Evolutionary conservation across 2,113 vertebrate genomes (phyloP), one percentile per base, ranked within the genome.

Genomic region (Falcunculus frontatus): DNA sequence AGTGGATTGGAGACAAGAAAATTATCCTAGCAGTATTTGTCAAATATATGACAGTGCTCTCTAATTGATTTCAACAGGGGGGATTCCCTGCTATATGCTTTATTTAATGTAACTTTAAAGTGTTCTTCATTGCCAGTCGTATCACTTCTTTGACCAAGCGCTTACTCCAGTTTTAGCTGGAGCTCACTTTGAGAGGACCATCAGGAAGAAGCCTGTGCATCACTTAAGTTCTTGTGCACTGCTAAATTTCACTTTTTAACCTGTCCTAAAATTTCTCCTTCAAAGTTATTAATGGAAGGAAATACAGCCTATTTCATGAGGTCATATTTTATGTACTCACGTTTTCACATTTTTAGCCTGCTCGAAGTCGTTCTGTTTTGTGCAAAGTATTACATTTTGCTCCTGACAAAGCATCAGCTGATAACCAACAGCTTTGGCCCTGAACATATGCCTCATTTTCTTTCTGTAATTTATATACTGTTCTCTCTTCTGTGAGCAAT

Each of bases 381-480:
- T 46, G 32, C 32, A n/a, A 62, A 70, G 35, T 75, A n/a, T 59
- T 94, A 8, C 6, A 50, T 81, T 93, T 95, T 82, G 19, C 44
- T 75, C 25, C 44, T 80, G 62, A 85, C 50, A 76, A 50, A 90
- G 44, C 50, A 33, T 94, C 88, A 80, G 44, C 74, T 93, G 68
- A n/a, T 52, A 79, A 52, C 25, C 83, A 68, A 60, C 22, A 91
- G 41, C 49, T 90, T 79, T 93, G 70, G 41, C 44, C 74, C 70
- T 87, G 41, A 89, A 70, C 29, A 50, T 27, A 6, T 10, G 7
- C 47, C 13, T 73, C 14, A 60, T 92, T 93, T 96, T 95, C 65
- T 89, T 53, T 92, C 90, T 77, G 30, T 77, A 77, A 46, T 95
- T 96, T 93, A 35, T 90, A 67, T 93, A 86, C 57, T 80, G 21